Evolutionary conservation across 1,140 invertebrate genomes (phyloP).

Genomic region (Apis dorsata): DNA sequence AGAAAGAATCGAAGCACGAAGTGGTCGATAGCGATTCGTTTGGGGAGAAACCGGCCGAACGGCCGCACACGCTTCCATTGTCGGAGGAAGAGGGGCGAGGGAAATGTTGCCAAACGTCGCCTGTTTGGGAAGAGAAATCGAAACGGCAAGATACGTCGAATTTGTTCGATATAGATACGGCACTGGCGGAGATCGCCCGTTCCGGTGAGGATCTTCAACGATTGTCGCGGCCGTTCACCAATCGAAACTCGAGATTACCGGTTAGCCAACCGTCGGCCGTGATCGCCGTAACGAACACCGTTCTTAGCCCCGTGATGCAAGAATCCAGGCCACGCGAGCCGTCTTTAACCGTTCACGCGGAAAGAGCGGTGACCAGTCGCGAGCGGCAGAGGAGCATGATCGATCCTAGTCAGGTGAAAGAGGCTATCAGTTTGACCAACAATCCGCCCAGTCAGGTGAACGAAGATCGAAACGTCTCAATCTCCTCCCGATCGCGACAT

Average conservation of each 20-base stretch:
- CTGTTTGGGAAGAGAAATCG: slow-evolving; percentile 76
- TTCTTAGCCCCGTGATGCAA: slow-evolving; percentile 79
- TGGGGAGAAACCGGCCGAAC: slow-evolving; percentile 66
- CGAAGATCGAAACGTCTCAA: slow-evolving; percentile 15
- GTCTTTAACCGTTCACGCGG: slow-evolving; percentile 66
- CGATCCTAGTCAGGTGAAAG: slow-evolving; percentile 78
- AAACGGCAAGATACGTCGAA: slow-evolving; percentile 66
- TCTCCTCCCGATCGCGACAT: neutral
- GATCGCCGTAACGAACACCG: slow-evolving; percentile 77
- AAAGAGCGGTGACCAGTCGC: slow-evolving; percentile 75
- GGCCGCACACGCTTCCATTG: slow-evolving; percentile 71
- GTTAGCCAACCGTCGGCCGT: slow-evolving; percentile 75
- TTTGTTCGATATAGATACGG: slow-evolving; percentile 70
- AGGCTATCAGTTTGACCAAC: slow-evolving; percentile 71
- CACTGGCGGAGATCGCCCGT: slow-evolving; percentile 75
- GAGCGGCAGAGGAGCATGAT: slow-evolving; percentile 80
- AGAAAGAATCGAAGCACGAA: slow-evolving; percentile 68
- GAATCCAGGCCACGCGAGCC: slow-evolving; percentile 76
- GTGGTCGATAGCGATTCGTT: slow-evolving; percentile 78
- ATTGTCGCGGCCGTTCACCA: slow-evolving; percentile 65
- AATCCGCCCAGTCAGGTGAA: slow-evolving; percentile 74
- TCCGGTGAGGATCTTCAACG: slow-evolving; percentile 78
- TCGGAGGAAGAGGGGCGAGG: slow-evolving; percentile 47
- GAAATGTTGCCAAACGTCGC: slow-evolving; percentile 65
- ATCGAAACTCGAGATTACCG: slow-evolving; percentile 70